A percentile compares a stretch with the other conserved stretches of the same genome.
phyloP scores from a whole-genome alignment of 1,140 invertebrate genomes.

The Polypedilum vanderplanki region DNA sequence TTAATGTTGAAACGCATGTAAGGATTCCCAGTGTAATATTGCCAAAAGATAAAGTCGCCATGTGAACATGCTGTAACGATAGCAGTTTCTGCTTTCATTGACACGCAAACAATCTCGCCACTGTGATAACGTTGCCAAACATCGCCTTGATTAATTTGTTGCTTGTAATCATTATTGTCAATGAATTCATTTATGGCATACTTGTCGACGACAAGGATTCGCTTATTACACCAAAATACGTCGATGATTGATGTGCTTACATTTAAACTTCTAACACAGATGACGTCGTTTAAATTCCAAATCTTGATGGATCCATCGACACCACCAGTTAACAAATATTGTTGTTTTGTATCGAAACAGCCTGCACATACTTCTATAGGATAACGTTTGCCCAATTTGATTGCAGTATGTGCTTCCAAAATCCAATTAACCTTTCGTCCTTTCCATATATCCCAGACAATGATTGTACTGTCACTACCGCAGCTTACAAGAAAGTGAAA shows the following conservation, averaged over 20 bases:
- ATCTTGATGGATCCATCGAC: constrained; percentile 60
- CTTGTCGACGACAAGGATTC: constrained; percentile 31
- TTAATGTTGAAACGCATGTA: constrained; percentile 50
- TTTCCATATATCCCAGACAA: constrained; percentile 62
- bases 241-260: constrained; percentile 48
- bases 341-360: constrained; percentile 60
- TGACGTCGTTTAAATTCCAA: constrained; percentile 73
- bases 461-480: constrained; percentile 62
- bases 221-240: constrained; percentile 52
- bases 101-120: constrained; percentile 63
- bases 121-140: constrained; percentile 59
- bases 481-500: constrained; percentile 61
- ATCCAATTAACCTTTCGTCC: constrained; percentile 54
- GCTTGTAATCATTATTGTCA: constrained; percentile 48
- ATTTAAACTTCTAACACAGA: constrained; percentile 49
- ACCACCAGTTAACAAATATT: constrained; percentile 62
- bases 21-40: constrained; percentile 61
- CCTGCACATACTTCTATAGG: constrained; percentile 68
- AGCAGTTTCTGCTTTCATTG: constrained; percentile 52
- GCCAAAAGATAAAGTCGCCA: constrained; percentile 73
- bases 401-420: constrained; percentile 55
- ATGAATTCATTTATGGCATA: constrained; percentile 51
- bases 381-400: constrained; percentile 51
- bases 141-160: constrained; percentile 47
- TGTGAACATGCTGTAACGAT: constrained; percentile 63